These are phyloP conservation scores for Matsumyia berberina DNA, from an alignment of 2,888 invertebrate genomes.

Conservation along the genomic window DNA sequence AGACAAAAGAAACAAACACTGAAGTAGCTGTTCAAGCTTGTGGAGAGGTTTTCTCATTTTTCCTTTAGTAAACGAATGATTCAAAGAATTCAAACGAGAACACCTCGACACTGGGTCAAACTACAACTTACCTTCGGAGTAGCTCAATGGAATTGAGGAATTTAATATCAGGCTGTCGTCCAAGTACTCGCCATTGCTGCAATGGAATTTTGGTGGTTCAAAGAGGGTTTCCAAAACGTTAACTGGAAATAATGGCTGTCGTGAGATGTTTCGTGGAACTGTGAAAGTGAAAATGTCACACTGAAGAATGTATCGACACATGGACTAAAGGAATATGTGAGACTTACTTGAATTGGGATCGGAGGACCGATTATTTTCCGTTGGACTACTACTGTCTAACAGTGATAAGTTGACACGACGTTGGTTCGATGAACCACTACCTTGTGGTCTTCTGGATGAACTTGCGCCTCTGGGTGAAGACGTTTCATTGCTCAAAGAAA, in stretches of 20 bases:
- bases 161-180: conserved; percentile 69
- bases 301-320: no score
- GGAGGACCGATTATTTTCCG: conserved; percentile 47
- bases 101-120: conserved; percentile 18
- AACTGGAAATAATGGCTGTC: conserved; percentile 75
- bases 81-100: conserved; percentile 55
- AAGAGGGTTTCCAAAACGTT: conserved; percentile 77
- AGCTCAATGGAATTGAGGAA: conserved; percentile 64
- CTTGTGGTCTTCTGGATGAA: conserved; percentile 40
- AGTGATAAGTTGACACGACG: conserved; percentile 48
- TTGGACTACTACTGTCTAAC: conserved; percentile 61
- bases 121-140: conserved; percentile 69
- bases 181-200: conserved; percentile 54
- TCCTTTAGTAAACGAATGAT: conserved; percentile 25
- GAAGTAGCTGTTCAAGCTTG: no score
- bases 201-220: conserved; percentile 77
- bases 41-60: conserved; percentile 44
- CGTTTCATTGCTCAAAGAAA: conserved; percentile 75
- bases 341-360: conserved; percentile 41
- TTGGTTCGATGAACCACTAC: conserved; percentile 29
- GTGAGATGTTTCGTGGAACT: conserved; percentile 40
- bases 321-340: background rate
- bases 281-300: background rate
- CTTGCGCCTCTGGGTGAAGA: conserved; percentile 39
- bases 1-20: conserved; percentile 18